These are phyloP conservation scores for Drosophila bunnanda DNA, from an alignment of 2,888 invertebrate genomes.

Conservation along the genomic window DNA sequence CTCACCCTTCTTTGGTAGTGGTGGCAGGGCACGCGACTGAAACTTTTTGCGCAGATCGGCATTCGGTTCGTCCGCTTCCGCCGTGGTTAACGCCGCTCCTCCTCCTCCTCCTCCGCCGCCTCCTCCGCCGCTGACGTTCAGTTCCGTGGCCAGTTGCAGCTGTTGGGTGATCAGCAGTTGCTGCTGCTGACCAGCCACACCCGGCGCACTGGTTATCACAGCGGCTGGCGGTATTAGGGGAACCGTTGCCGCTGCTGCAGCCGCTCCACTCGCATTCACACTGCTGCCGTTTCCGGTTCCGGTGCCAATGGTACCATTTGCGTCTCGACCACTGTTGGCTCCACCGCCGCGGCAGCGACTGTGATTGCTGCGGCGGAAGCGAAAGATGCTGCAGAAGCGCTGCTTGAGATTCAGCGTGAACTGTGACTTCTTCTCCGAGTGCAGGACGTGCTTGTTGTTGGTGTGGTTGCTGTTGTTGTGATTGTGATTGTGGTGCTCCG, in stretches of 20 bases:
- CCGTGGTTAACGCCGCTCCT: constrained; percentile 11
- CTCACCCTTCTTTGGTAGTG: constrained; percentile 86
- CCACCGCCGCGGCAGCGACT: constrained; percentile 77
- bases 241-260: constrained; percentile 39
- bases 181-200: constrained; percentile 23
- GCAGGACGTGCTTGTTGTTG: constrained; percentile 76
- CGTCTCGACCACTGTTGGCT: constrained; percentile 15
- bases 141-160: constrained; percentile 17
- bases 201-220: constrained; percentile 27
- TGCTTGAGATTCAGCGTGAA: constrained; percentile 92
- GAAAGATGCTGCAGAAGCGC: constrained; percentile 93
- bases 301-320: constrained; percentile 3
- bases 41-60: constrained; percentile 85
- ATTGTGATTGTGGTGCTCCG: constrained; percentile 47
- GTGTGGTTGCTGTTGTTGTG: constrained; percentile 37
- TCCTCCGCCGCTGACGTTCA: constrained; percentile 6
- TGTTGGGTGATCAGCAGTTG: constrained; percentile 1
- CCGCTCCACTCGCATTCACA: constrained; percentile 27
- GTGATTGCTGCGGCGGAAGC: constrained; percentile 87
- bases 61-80: constrained; percentile 26
- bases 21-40: constrained; percentile 88
- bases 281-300: not conserved
- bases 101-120: constrained; percentile 7
- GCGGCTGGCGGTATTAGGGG: constrained; percentile 35
- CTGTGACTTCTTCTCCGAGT: constrained; percentile 88